A percentile compares a stretch with the other conserved stretches of the same genome.
Conservation (phyloP, 1,140 invertebrate species). For the Daktulosphaira vitifoliae region DNA sequence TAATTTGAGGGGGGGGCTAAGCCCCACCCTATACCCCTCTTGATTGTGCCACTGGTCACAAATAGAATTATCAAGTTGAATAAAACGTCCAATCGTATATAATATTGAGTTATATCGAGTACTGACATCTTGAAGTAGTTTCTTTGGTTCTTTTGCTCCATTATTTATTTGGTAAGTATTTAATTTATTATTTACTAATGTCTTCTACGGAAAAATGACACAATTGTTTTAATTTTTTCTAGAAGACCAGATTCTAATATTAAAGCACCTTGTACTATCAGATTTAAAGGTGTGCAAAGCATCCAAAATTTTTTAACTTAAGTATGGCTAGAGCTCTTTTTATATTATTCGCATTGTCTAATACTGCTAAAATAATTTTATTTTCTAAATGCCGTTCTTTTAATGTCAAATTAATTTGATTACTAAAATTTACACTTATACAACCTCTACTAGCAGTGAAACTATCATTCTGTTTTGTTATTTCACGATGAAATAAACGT, state of each 20-base stretch:
- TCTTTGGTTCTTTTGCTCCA: background rate
- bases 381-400: background rate
- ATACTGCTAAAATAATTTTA: background rate
- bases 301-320: background rate
- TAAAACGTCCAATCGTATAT: background rate
- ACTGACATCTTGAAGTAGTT: background rate
- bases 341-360: constrained; percentile 2
- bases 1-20: too few species aligned
- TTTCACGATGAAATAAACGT: background rate
- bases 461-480: background rate
- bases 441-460: background rate
- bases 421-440: background rate
- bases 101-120: background rate
- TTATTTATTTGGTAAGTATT: background rate
- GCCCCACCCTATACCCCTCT: too few species aligned
- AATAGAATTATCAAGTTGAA: background rate
- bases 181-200: background rate
- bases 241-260: background rate
- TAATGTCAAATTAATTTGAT: background rate
- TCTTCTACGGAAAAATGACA: background rate
- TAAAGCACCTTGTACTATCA: background rate
- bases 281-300: background rate
- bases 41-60: too few species aligned
- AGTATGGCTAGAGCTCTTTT: background rate
- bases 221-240: constrained; percentile 1